phyloP scores from a whole-genome alignment of 2,797 vertebrate genomes.

The Sylvilagus floridanus region DNA sequence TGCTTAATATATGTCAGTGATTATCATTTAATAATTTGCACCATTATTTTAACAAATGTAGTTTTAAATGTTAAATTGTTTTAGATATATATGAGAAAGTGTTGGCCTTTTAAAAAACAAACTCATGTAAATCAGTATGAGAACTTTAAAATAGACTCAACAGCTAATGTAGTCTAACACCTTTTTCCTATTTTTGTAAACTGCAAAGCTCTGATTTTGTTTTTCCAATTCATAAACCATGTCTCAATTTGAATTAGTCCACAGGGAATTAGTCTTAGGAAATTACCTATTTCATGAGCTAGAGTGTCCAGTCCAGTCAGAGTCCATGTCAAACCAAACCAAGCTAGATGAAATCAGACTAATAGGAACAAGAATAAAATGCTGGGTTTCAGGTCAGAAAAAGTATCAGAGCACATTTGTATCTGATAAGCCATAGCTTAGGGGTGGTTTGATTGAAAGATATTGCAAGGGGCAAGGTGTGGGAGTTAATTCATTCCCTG shows the following conservation, averaged over 20 bases:
- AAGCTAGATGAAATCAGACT: not conserved
- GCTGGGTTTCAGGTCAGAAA: not conserved
- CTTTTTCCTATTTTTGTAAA: not conserved
- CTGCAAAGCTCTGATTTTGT: not conserved
- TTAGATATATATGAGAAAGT: conserved; percentile 33
- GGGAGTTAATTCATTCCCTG: not conserved
- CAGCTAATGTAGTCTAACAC: not conserved
- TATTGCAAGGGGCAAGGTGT: too few species aligned
- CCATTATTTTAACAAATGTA: conserved; percentile 28
- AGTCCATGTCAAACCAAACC: not conserved
- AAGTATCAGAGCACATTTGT: not conserved
- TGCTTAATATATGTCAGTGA: not conserved
- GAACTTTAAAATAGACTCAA: conserved; percentile 35
- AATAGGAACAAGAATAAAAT: not conserved
- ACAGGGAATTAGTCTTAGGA: conserved; percentile 27
- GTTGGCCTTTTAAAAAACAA: conserved; percentile 12
- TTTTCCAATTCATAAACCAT: not conserved
- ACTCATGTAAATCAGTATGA: not conserved
- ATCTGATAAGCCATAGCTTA: not conserved
- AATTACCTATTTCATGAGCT: not conserved
- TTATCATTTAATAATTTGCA: not conserved
- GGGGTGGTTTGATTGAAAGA: conserved; percentile 10
- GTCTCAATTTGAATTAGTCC: conserved; percentile 30
- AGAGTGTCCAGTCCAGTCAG: not conserved
- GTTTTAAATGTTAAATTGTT: conserved; percentile 48